Evolutionary conservation across 2,113 vertebrate genomes (phyloP).

Genomic region (Zosterops pallidus): DNA sequence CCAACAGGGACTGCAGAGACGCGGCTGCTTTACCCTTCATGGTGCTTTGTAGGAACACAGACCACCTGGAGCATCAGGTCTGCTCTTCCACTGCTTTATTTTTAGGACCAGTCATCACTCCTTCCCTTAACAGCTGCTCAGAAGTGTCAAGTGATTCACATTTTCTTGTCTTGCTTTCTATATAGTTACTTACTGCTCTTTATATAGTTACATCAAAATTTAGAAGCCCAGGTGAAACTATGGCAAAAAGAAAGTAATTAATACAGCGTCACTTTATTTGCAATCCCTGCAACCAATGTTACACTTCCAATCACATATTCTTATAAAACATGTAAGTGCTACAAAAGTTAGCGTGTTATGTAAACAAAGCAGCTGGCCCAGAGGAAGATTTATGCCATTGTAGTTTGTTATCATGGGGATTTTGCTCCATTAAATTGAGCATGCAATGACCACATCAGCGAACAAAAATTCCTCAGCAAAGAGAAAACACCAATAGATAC

Average conservation of each 20-base stretch:
- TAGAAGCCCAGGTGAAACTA: not conserved
- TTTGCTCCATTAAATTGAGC: conserved; percentile 10
- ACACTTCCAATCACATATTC: not conserved
- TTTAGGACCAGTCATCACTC: not conserved
- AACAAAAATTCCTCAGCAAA: not conserved
- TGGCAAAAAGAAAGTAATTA: not conserved
- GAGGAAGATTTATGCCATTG: not conserved
- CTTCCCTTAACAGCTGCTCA: not conserved
- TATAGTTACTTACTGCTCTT: not conserved
- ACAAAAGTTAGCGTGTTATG: not conserved
- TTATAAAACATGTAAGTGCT: not conserved
- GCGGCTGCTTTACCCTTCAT: not conserved
- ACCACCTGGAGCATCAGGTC: not conserved
- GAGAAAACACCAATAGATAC: not conserved
- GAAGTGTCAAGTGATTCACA: not conserved
- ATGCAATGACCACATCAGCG: not conserved
- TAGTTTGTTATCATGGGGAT: not conserved
- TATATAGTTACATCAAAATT: not conserved
- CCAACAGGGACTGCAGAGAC: not conserved
- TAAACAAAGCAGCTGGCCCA: not conserved
- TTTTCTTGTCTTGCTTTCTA: not conserved
- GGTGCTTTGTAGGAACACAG: not conserved
- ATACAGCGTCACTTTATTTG: not conserved
- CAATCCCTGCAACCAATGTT: not conserved
- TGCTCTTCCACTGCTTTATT: not conserved